Percentiles rank a stretch among this genome's conserved stretches.
These are phyloP conservation scores for Eclectus roratus DNA, from an alignment of 2,113 vertebrate species.

Conservation along the genomic window DNA sequence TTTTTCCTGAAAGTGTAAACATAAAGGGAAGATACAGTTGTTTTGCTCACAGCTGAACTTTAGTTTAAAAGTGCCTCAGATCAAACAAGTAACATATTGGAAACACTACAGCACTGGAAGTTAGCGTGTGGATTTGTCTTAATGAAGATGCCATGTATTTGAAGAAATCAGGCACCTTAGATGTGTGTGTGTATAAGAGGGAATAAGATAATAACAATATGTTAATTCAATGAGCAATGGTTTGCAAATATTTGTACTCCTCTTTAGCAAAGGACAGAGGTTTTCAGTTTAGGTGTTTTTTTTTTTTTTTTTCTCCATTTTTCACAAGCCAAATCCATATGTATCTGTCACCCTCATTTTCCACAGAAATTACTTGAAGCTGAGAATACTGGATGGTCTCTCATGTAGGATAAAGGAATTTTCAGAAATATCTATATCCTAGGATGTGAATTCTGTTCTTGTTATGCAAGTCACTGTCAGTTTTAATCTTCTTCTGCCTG, in stretches of 20 bases:
- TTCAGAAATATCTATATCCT: neutral
- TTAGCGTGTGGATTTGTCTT: neutral
- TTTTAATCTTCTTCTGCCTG: neutral
- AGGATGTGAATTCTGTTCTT: neutral
- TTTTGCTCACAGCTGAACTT: neutral
- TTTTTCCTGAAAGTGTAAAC: neutral
- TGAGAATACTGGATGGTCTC: neutral
- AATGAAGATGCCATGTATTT: neutral
- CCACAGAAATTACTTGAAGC: neutral
- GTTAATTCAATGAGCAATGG: too few species aligned
- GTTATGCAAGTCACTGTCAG: neutral
- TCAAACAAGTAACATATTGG: neutral
- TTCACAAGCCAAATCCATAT: fast-evolving
- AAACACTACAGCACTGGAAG: neutral
- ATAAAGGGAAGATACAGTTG: neutral
- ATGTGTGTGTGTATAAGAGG: fast-evolving
- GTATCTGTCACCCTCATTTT: fast-evolving
- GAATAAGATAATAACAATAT: neutral
- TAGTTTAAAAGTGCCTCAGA: neutral
- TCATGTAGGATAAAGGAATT: neutral
- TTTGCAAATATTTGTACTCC: neutral
- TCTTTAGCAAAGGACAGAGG: neutral
- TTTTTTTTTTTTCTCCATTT: neutral
- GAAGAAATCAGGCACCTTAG: neutral
- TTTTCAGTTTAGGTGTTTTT: neutral